phyloP scores from a whole-genome alignment of 1,140 invertebrate genomes.

The Formica exsecta region DNA sequence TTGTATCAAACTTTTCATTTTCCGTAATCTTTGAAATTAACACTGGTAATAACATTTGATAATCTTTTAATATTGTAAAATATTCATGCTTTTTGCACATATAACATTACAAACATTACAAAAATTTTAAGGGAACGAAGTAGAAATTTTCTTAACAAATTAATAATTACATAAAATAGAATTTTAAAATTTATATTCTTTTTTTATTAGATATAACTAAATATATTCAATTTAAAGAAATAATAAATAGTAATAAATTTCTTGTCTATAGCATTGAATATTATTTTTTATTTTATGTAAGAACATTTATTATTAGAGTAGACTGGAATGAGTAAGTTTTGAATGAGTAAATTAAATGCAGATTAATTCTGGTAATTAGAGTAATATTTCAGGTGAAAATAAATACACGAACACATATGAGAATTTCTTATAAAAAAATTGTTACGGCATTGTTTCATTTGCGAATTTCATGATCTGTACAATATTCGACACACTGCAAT shows the following conservation, averaged over 20 bases:
- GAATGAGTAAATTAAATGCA: background rate
- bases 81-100: background rate
- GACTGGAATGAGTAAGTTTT: too few species aligned
- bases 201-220: background rate
- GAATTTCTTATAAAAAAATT: too few species aligned
- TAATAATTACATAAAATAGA: background rate
- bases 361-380: constrained; percentile 37
- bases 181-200: background rate
- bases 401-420: too few species aligned
- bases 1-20: background rate
- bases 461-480: constrained; percentile 20
- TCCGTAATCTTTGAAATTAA: background rate
- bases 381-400: constrained; percentile 47
- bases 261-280: too few species aligned
- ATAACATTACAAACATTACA: background rate
- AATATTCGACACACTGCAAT: background rate
- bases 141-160: background rate
- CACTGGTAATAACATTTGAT: background rate
- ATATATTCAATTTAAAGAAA: background rate
- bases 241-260: too few species aligned
- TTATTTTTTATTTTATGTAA: too few species aligned
- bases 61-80: background rate
- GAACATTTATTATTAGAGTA: too few species aligned
- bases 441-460: background rate
- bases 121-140: background rate